A percentile compares a stretch with the other conserved stretches of the same genome.
phyloP scores from a whole-genome alignment of 1,140 invertebrate genomes.

The Microvelia longipes region DNA sequence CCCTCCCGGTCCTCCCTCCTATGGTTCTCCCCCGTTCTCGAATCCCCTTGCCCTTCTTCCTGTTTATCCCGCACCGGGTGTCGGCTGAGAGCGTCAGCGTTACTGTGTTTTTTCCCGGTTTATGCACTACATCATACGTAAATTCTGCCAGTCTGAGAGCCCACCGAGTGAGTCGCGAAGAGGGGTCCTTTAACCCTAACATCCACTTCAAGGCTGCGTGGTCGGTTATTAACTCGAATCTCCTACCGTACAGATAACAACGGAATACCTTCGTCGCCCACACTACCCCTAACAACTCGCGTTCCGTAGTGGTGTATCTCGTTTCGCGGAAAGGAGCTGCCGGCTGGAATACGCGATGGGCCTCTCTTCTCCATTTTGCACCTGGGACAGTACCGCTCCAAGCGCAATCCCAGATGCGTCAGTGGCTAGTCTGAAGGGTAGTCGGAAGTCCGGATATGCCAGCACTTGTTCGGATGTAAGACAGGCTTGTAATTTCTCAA shows the following conservation, averaged over 20 bases:
- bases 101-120: constrained; percentile 26
- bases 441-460: constrained; percentile 11
- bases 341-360: constrained; percentile 28
- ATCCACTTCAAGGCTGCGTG: constrained; percentile 34
- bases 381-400: constrained; percentile 25
- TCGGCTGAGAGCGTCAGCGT: constrained; percentile 18
- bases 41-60: too few relatives aligned
- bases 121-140: constrained; percentile 31
- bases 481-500: constrained; percentile 7
- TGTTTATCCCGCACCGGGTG: too few relatives aligned
- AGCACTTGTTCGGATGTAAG: background rate
- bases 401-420: constrained; percentile 15
- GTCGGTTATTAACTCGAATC: constrained; percentile 35
- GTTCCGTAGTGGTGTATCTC: constrained; percentile 24
- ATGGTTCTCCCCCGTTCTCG: too few relatives aligned
- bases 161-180: constrained; percentile 34
- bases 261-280: constrained; percentile 22
- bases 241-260: constrained; percentile 33
- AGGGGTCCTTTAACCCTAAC: constrained; percentile 30
- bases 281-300: constrained; percentile 27
- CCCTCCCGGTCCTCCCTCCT: too few relatives aligned
- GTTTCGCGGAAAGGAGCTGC: constrained; percentile 26
- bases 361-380: background rate
- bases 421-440: constrained; percentile 20
- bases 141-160: constrained; percentile 33